Percentiles rank a stretch among this genome's conserved stretches.
Evolutionary conservation across 2,888 invertebrate genomes (phyloP).

Genomic region (Drosophila gaucha): DNA sequence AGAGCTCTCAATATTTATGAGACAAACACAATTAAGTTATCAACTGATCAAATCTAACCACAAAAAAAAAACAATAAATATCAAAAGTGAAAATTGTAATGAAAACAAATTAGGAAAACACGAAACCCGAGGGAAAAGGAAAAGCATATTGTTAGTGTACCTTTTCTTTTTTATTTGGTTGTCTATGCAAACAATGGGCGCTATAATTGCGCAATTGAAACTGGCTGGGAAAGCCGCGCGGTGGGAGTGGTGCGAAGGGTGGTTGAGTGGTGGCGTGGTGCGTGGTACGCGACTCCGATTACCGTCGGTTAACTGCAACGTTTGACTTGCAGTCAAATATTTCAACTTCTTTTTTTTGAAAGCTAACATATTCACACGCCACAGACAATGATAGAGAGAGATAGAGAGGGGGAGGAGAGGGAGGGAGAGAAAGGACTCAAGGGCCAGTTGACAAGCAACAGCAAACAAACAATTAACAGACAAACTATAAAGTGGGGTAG

Average conservation of each 20-base stretch:
- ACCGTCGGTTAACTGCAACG: conserved; percentile 55
- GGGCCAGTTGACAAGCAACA: conserved; percentile 83
- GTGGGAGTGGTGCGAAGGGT: conserved; percentile 22
- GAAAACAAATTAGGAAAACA: conserved; percentile 74
- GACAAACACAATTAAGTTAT: conserved; percentile 5
- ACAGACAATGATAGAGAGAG: neutral
- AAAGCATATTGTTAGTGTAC: conserved; percentile 76
- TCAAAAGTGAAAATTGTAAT: conserved; percentile 73
- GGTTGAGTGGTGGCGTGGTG: conserved; percentile 14
- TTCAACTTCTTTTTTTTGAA: conserved; percentile 37
- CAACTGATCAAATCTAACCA: conserved; percentile 33
- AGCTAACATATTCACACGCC: conserved; percentile 75
- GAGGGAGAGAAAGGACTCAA: conserved; percentile 62
- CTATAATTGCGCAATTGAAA: conserved; percentile 82
- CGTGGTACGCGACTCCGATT: conserved; percentile 64
- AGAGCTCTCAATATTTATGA: neutral
- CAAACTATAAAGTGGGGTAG: conserved; percentile 15
- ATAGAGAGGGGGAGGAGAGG: neutral
- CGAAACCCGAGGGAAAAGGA: conserved; percentile 32
- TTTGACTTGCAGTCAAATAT: conserved; percentile 58
- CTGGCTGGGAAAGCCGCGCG: conserved; percentile 33
- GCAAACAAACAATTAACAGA: conserved; percentile 85
- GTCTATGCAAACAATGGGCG: conserved; percentile 75
- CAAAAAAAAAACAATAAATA: conserved; percentile 10
- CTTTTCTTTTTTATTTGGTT: conserved; percentile 20